Percentiles rank a stretch among this genome's conserved stretches.
Evolutionary conservation across 2,797 vertebrate genomes (phyloP).

Genomic region (Sarcophilus harrisii): DNA sequence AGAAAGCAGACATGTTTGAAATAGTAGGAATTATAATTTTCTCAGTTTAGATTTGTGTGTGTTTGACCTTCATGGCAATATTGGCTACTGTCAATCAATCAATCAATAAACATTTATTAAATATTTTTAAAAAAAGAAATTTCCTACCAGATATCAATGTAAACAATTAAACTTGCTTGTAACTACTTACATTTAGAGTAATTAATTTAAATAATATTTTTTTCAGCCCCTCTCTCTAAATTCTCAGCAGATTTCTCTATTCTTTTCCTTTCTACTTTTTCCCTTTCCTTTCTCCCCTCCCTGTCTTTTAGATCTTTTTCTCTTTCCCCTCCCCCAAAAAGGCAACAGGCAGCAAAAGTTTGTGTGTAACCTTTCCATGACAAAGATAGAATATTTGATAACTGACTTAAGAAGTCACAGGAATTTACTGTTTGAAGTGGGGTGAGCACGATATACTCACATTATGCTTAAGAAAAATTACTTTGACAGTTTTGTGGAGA

Average conservation of each 20-base stretch:
- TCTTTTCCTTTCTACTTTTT: not conserved
- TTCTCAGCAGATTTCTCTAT: not conserved
- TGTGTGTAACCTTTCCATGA: too few relatives aligned
- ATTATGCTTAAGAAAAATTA: not conserved
- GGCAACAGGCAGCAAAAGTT: not conserved
- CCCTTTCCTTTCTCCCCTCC: too few relatives aligned
- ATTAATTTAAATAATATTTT: not conserved
- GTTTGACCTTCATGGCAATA: not conserved
- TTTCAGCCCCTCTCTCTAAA: not conserved
- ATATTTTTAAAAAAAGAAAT: not conserved
- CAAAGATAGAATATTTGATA: not conserved
- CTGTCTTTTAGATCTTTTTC: not conserved
- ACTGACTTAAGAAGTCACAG: not conserved
- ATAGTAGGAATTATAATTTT: not conserved
- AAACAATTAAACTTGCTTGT: not conserved
- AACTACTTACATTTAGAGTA: not conserved
- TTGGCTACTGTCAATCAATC: not conserved
- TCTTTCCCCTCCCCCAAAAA: not conserved
- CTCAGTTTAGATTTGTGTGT: not conserved
- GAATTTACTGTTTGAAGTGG: not conserved
- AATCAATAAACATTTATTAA: not conserved
- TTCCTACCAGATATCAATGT: not conserved
- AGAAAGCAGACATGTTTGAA: not conserved
- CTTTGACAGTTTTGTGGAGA: not conserved
- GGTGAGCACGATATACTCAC: too few relatives aligned